Evolutionary conservation across 2,113 vertebrate genomes (phyloP).

Genomic region (Pardalotus punctatus): DNA sequence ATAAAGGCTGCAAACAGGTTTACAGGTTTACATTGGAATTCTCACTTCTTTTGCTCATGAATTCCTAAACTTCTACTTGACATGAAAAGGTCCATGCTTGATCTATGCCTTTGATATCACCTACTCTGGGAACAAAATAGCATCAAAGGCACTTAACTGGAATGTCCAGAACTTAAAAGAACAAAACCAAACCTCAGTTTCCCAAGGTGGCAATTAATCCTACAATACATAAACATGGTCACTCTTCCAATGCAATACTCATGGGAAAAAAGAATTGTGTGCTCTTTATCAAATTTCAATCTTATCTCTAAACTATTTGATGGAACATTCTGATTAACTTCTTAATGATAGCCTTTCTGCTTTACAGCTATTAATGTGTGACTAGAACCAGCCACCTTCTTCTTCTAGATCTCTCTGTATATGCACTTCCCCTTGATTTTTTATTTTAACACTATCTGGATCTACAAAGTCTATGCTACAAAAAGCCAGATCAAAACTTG

Average conservation of each 20-base stretch:
- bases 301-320: background rate
- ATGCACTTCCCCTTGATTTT: slow-evolving; percentile 57
- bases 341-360: background rate
- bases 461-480: slow-evolving; percentile 60
- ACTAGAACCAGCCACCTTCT: slow-evolving; percentile 20
- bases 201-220: background rate
- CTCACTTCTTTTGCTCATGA: background rate
- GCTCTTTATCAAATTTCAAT: background rate
- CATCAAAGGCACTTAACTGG: background rate
- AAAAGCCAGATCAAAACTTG: slow-evolving; percentile 50
- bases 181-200: background rate
- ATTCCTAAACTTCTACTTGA: background rate
- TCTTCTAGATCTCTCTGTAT: slow-evolving; percentile 33
- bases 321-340: background rate
- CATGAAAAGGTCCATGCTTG: background rate
- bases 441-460: slow-evolving; percentile 31
- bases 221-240: background rate
- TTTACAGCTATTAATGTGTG: background rate
- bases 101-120: background rate
- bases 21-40: background rate
- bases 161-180: background rate
- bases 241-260: background rate
- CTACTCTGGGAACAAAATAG: background rate
- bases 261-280: background rate
- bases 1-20: background rate